Evolutionary conservation across 2,113 vertebrate genomes (phyloP).

Genomic region (Nyctibius bracteatus): DNA sequence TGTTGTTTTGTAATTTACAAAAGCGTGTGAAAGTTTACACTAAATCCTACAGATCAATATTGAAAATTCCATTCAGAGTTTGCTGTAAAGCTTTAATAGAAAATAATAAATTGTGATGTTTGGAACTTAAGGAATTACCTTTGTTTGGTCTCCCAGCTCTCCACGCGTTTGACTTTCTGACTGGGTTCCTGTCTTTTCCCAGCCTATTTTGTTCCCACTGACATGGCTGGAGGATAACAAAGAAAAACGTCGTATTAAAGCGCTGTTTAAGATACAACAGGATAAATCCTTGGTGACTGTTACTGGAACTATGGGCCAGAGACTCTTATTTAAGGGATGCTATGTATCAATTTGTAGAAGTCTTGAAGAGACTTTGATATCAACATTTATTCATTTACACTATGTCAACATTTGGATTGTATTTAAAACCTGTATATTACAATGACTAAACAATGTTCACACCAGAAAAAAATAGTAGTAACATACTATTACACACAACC

Average conservation of each 20-base stretch:
- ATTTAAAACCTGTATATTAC: not conserved
- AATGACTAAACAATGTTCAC: not conserved
- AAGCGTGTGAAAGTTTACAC: not conserved
- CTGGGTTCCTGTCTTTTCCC: conserved; percentile 83
- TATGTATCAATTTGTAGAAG: not conserved
- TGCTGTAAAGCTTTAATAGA: not conserved
- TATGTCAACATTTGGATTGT: not conserved
- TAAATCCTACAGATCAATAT: not conserved
- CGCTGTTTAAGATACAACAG: not conserved
- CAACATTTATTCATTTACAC: not conserved
- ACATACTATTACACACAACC: not conserved
- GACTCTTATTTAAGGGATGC: not conserved
- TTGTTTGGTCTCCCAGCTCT: conserved; percentile 84
- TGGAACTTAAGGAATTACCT: conserved; percentile 71
- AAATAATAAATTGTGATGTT: not conserved
- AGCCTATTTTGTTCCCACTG: conserved; percentile 83
- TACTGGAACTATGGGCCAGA: not conserved
- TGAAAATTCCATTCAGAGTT: not conserved
- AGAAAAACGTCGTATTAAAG: not conserved
- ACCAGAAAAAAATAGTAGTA: not conserved
- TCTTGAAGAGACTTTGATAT: not conserved
- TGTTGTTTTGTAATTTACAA: not conserved
- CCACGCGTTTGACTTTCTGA: conserved; percentile 74
- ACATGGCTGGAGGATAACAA: conserved; percentile 78
- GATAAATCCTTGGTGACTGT: not conserved